These are phyloP conservation scores for Lithophane semibrunnea DNA, from an alignment of 2,888 invertebrate species.

Conservation along the genomic window DNA sequence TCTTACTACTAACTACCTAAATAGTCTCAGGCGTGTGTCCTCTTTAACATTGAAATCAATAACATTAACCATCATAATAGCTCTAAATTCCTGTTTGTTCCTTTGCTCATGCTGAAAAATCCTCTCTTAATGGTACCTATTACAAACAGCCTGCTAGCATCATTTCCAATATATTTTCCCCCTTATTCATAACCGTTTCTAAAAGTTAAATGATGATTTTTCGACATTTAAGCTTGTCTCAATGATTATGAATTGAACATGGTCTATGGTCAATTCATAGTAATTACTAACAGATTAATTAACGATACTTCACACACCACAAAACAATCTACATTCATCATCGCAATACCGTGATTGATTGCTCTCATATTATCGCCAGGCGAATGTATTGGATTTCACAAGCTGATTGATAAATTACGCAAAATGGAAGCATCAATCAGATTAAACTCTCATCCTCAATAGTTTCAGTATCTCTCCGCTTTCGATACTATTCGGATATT, in stretches of 20 bases:
- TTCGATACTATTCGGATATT: constrained; percentile 2
- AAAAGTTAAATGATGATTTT: not conserved
- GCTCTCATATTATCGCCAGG: constrained; percentile 44
- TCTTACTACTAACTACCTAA: too few species aligned
- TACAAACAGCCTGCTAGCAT: not conserved
- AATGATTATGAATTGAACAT: not conserved
- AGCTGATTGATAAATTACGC: constrained; percentile 27
- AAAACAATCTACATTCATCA: constrained; percentile 7
- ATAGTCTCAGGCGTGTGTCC: not conserved
- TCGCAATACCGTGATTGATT: constrained; percentile 38
- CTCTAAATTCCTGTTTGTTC: not conserved
- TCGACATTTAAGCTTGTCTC: not conserved
- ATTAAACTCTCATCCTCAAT: constrained; percentile 1
- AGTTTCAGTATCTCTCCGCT: not conserved
- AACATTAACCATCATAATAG: not conserved
- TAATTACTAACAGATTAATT: not conserved
- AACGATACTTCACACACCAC: not conserved
- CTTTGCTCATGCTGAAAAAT: not conserved
- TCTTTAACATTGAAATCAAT: not conserved
- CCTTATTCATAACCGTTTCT: not conserved
- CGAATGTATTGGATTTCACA: constrained; percentile 37
- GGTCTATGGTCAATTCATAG: not conserved
- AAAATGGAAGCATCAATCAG: constrained; percentile 34
- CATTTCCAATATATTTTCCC: not conserved
- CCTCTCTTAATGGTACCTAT: too few species aligned